Percentiles rank a stretch among this genome's conserved stretches.
These are phyloP conservation scores for Drosophila nigromelanica DNA, from an alignment of 1,140 invertebrate genomes.

Conservation along the genomic window DNA sequence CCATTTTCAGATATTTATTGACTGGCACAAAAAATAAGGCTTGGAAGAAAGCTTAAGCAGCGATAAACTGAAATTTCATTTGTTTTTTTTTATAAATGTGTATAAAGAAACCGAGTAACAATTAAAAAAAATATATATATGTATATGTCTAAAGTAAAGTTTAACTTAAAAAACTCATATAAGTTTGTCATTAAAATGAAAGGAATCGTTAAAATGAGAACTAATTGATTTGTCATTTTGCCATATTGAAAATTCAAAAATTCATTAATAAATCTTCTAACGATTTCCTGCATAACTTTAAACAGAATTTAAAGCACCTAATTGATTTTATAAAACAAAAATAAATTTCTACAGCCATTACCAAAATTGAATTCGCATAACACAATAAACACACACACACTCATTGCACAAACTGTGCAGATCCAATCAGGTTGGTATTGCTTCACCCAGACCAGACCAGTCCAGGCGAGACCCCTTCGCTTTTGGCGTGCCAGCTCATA, in stretches of 20 bases:
- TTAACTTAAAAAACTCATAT: too few species aligned
- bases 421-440: slow-evolving; percentile 26
- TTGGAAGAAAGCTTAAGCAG: too few species aligned
- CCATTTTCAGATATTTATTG: slow-evolving; percentile 13
- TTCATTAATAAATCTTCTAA: too few species aligned
- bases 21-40: not conserved
- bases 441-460: slow-evolving; percentile 32
- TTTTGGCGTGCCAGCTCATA: slow-evolving; percentile 71
- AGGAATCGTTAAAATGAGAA: too few species aligned
- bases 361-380: slow-evolving; percentile 55
- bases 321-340: slow-evolving; percentile 57
- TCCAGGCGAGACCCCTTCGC: slow-evolving; percentile 29
- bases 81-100: too few species aligned
- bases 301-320: slow-evolving; percentile 56
- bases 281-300: not conserved
- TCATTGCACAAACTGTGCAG: not conserved
- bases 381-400: slow-evolving; percentile 9
- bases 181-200: too few species aligned
- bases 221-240: too few species aligned
- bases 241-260: too few species aligned
- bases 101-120: not conserved
- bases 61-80: too few species aligned
- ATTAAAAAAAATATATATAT: not conserved
- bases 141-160: too few species aligned
- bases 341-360: slow-evolving; percentile 52